phyloP scores from a whole-genome alignment of 30 jellyfish, hydroid and myxozoan species.

The Cassiopea andromeda region DNA sequence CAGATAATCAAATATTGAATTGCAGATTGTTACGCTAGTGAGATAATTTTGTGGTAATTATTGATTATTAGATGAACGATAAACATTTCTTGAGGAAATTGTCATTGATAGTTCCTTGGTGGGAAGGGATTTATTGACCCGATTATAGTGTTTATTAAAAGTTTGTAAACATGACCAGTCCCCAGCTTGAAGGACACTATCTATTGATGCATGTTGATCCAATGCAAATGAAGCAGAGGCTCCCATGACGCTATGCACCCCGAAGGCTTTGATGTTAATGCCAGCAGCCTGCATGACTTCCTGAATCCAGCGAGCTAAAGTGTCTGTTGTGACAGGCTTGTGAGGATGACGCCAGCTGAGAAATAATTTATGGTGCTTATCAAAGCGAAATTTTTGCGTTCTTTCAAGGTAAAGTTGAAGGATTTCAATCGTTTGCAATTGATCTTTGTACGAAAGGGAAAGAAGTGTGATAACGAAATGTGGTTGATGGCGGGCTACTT shows the following conservation, averaged over 20 bases:
- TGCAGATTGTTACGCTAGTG: too few species aligned
- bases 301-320: conserved; percentile 35
- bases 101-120: background rate
- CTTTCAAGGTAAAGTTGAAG: background rate
- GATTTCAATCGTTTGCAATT: too few species aligned
- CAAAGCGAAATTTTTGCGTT: background rate
- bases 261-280: conserved; percentile 10
- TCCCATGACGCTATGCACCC: conserved; percentile 6
- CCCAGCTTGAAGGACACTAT: background rate
- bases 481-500: background rate
- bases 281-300: background rate
- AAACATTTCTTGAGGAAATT: background rate
- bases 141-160: background rate
- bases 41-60: too few species aligned
- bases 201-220: background rate
- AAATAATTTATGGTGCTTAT: background rate
- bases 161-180: conserved; percentile 6
- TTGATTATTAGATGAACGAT: too few species aligned
- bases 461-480: too few species aligned
- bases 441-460: too few species aligned
- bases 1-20: too few species aligned
- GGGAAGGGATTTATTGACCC: background rate
- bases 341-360: conserved; percentile 10
- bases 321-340: conserved; percentile 13
- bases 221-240: conserved; percentile 29